Base-by-base conservation (phyloP, 2,797 vertebrate genomes). In the Sebastes aleutianus region DNA sequence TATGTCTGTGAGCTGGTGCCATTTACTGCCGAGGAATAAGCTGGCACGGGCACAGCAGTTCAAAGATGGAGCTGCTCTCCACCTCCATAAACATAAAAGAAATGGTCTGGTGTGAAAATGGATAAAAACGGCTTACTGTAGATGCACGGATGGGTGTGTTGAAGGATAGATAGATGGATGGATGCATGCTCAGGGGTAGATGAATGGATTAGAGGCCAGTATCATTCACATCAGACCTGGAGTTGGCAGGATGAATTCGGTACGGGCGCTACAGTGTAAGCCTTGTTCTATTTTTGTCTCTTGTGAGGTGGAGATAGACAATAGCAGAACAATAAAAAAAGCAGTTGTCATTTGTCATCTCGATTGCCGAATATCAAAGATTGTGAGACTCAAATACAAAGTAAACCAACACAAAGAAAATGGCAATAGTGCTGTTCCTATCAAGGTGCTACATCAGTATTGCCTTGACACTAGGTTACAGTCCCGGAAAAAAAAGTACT, bases 1-100 rank as follows among this genome's bases (percentile, higher is more conserved):
- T 92, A 85, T 78, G 80, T 90, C 85, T 89, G 84, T 66, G 86
- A 90, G 82, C 87, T 65, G 79, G 70, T 91, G 90, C 87, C 73
- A 87, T 90, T 89, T 91, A 82, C 70, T 82, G 83, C 81, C 16
- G 20, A 24, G 73, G 74, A 93, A 89, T 83, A 84, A 84, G 73
- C 81, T 89, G 88, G 89, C 86, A 87, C 36, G 70, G 73, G 85
- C 68, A 66, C 65, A 65, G 69, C 53, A 61, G 78, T 87, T 89
- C 78, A 87, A 83, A 89, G 79, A 92, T 83, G 70, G 73, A 83
- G 70, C 72, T 54, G 67, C 63, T 77, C 73, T 70, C 74, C 62
- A 83, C 79, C 84, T 87, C 79, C 69, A 61, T 47, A 65, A 56
- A 85, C 70, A 90, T 70, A 88, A 80, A 88, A 73, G 56, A 71